Evolutionary conservation across 2,113 vertebrate species (phyloP).

Genomic region (Coptodon bakossiorum): DNA sequence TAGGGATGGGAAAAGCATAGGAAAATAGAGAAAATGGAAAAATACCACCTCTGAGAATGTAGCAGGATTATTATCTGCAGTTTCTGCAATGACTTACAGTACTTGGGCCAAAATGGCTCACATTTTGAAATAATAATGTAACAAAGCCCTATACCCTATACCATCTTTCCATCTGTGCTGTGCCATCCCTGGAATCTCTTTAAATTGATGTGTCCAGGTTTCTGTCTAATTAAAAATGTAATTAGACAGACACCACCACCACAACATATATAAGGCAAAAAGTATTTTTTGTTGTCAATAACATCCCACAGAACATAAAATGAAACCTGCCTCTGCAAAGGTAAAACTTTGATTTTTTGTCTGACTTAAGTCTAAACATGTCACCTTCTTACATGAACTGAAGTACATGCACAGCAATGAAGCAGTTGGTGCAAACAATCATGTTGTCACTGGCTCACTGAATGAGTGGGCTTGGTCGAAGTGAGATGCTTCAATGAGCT

Average conservation of each 20-base stretch:
- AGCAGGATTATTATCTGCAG: constrained; percentile 29
- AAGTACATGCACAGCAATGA: background rate
- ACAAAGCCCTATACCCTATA: background rate
- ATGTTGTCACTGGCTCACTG: constrained; percentile 23
- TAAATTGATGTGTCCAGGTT: background rate
- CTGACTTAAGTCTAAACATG: background rate
- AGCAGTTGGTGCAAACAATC: background rate
- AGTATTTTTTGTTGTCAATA: background rate
- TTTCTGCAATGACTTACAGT: constrained; percentile 18
- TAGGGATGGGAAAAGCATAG: background rate
- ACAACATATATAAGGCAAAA: background rate
- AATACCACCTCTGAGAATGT: constrained; percentile 22
- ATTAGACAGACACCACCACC: background rate
- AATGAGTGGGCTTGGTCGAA: constrained; percentile 44
- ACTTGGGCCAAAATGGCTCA: constrained; percentile 16
- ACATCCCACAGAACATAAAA: background rate
- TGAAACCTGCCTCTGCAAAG: background rate
- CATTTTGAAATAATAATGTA: constrained; percentile 22
- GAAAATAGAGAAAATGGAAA: constrained; percentile 38
- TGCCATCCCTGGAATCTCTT: background rate
- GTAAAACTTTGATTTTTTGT: background rate
- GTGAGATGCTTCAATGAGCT: constrained; percentile 35
- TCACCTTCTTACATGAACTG: background rate
- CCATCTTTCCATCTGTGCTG: background rate
- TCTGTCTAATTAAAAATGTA: background rate